Conservation (phyloP, 2,113 vertebrate species). For the zebrafish (Danio rerio) region DNA sequence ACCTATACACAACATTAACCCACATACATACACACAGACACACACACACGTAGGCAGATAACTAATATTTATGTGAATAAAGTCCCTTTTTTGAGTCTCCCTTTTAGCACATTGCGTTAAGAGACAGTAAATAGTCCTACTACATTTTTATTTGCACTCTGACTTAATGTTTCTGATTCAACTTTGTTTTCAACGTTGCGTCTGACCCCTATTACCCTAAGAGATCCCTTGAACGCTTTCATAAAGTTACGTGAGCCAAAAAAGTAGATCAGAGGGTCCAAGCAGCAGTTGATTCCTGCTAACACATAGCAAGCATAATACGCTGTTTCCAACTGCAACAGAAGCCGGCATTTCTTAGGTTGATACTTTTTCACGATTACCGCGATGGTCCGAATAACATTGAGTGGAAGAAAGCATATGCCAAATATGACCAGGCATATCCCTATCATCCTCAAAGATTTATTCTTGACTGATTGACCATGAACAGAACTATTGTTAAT, state of each 20-base stretch:
- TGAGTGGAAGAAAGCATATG: slow-evolving; percentile 73
- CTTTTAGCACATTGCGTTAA: neutral
- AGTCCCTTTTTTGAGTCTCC: neutral
- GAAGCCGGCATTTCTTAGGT: neutral
- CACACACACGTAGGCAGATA: too few species aligned
- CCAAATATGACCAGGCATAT: slow-evolving; percentile 72
- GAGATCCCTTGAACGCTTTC: slow-evolving; percentile 49
- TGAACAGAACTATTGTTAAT: slow-evolving; percentile 62
- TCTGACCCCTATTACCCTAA: slow-evolving; percentile 25
- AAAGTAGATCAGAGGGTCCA: slow-evolving; percentile 63
- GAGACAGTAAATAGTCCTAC: slow-evolving; percentile 7
- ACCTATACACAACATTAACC: too few species aligned
- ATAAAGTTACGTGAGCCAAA: slow-evolving; percentile 62
- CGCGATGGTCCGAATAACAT: slow-evolving; percentile 63
- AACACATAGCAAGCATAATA: slow-evolving; percentile 64
- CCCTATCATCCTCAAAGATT: slow-evolving; percentile 69
- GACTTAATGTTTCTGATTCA: slow-evolving; percentile 49
- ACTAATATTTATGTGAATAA: neutral
- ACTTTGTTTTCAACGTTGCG: slow-evolving; percentile 29
- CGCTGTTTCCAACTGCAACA: slow-evolving; percentile 51
- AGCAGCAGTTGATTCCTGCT: slow-evolving; percentile 65
- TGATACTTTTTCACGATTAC: slow-evolving; percentile 61
- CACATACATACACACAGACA: too few species aligned
- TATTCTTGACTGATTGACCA: slow-evolving; percentile 69
- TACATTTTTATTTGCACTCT: slow-evolving; percentile 34